Base-by-base conservation (phyloP, 2,113 vertebrate species). In the Myrmecophaga tridactyla region DNA sequence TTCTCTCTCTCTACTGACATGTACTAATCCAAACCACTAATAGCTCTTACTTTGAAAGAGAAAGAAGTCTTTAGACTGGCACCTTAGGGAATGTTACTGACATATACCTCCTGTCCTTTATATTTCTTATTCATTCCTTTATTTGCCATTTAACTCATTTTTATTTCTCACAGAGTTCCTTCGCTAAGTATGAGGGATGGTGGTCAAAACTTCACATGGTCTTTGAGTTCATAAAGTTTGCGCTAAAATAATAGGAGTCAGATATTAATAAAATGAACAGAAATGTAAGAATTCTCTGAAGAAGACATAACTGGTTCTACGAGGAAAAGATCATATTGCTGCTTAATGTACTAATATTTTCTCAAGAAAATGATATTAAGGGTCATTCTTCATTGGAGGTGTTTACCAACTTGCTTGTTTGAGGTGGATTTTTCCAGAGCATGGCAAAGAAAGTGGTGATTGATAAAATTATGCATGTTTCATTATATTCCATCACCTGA, bases 261-360 rank as follows among this genome's bases (percentile, higher is more conserved):
- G n/a, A 25, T n/a, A 78, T 78, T 83, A 82, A 65, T 75, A 48
- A 84, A 56, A 63, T 81, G 53, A 80, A 75, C 76, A 95, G 69
- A 96, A 94, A 48, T 86, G 41, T 78, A 23, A 94, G 60, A 53
- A 81, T 63, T 73, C 23, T 90, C 81, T 78, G 75, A 95, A 77
- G 27, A 92, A 75, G 18, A 69, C 27, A 23, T 58, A 77, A 77
- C 3, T 82, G 20, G 23, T 89, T 89, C 56, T 84, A 17, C 67
- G 48, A 77, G 31, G 92, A 78, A 81, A 62, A 81, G 41, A 75
- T 36, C 41, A 43, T n/a, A 48, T 76, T 93, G 27, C 39, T 89
- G 29, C n/a, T 60, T 25, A 62, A 8, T 73, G 18, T 13, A 48
- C 41, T 46, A 58, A 34, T 58, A 34, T 75, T 83, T 76, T 94